phyloP scores from a whole-genome alignment of 2,797 vertebrate species.

The Aselliscus stoliczkanus region DNA sequence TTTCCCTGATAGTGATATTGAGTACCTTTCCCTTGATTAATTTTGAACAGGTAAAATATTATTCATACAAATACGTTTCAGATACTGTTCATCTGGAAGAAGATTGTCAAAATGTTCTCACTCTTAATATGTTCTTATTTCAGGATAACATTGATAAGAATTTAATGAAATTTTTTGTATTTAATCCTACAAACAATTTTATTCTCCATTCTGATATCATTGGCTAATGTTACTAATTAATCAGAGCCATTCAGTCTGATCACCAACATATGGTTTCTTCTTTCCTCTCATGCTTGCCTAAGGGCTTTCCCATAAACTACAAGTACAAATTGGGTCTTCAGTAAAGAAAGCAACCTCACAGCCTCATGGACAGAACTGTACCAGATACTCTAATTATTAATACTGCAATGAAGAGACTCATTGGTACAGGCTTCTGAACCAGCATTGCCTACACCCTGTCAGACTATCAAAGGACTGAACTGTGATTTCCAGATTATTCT shows the following conservation, averaged over 20 bases:
- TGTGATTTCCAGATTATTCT: neutral
- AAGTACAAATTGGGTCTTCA: neutral
- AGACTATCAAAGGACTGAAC: neutral
- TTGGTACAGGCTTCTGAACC: neutral
- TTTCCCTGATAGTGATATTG: neutral
- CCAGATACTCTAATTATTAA: neutral
- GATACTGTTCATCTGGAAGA: neutral
- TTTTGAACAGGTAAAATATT: neutral
- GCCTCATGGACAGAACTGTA: neutral
- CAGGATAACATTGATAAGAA: neutral
- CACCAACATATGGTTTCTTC: neutral
- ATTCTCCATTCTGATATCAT: slow-evolving; percentile 1
- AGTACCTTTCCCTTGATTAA: neutral
- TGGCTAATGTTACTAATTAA: neutral
- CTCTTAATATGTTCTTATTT: neutral
- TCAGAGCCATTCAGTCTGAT: neutral
- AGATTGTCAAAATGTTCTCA: neutral
- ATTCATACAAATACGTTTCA: neutral
- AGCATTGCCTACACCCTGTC: neutral
- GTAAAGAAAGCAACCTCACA: neutral
- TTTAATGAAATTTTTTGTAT: neutral
- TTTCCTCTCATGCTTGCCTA: neutral
- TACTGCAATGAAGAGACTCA: neutral
- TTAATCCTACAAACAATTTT: neutral
- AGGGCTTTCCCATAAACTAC: neutral